phyloP scores from a whole-genome alignment of 2,797 vertebrate genomes.

The Catharus ustulatus region DNA sequence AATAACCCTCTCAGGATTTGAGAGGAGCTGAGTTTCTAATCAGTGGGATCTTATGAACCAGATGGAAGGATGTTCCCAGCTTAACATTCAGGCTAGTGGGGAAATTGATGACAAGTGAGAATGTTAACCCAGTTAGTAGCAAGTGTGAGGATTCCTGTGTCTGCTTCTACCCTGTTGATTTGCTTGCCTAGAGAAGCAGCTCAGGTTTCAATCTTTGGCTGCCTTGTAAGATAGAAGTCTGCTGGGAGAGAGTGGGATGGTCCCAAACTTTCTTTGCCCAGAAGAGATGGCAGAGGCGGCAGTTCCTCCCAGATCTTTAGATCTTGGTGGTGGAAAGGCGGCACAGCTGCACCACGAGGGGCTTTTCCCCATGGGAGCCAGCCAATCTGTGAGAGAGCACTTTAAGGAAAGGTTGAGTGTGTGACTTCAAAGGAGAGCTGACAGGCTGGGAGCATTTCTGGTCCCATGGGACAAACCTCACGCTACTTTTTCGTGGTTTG shows the following conservation, averaged over 20 bases:
- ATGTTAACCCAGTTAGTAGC: neutral
- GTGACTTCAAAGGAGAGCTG: neutral
- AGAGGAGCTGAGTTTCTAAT: neutral
- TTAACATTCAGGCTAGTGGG: neutral
- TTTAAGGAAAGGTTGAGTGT: neutral
- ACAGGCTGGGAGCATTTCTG: neutral
- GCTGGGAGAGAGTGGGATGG: neutral
- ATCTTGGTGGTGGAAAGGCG: neutral
- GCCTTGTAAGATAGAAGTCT: neutral
- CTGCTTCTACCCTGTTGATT: neutral
- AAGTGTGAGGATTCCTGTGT: neutral
- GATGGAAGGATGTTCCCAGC: neutral
- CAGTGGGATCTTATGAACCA: neutral
- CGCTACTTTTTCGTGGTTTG: neutral
- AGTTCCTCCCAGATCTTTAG: neutral
- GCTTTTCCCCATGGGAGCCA: neutral
- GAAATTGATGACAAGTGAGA: neutral
- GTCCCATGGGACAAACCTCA: neutral
- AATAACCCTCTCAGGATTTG: neutral
- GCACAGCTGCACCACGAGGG: accelerated
- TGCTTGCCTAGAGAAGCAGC: neutral
- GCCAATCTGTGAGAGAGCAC: neutral
- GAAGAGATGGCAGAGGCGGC: neutral
- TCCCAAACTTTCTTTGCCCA: neutral
- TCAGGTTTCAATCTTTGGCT: neutral